phyloP scores from a whole-genome alignment of 2,113 vertebrate species.

The Ranitomeya imitator region DNA sequence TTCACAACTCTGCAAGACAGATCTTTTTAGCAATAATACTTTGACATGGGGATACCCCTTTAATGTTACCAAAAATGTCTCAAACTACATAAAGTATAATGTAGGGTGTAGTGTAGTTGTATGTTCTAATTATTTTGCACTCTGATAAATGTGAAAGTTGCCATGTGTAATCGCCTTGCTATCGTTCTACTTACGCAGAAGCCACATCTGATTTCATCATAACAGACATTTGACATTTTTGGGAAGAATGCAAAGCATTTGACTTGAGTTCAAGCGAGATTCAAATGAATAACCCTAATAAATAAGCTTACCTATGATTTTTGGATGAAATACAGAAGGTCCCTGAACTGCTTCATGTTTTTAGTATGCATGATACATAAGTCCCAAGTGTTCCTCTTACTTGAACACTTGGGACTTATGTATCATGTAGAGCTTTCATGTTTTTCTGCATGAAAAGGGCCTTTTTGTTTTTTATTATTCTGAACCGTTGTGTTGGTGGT shows the following conservation, averaged over 20 bases:
- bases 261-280: not conserved
- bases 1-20: too few species aligned
- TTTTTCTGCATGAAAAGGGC: conserved; percentile 17
- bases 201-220: not conserved
- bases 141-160: not conserved
- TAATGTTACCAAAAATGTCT: not conserved
- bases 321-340: not conserved
- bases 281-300: not conserved
- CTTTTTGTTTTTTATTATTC: conserved; percentile 24
- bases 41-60: too few species aligned
- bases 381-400: not conserved
- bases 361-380: not conserved
- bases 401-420: not conserved
- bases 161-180: not conserved
- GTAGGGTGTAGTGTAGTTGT: not conserved
- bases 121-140: not conserved
- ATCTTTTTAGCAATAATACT: too few species aligned
- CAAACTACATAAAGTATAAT: not conserved
- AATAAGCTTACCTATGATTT: not conserved
- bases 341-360: not conserved
- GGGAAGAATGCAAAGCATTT: not conserved
- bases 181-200: not conserved
- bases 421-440: not conserved
- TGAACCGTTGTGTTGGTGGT: conserved; percentile 22
- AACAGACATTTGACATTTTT: not conserved